Evolutionary conservation across 2,797 vertebrate genomes (phyloP), one percentile per base, ranked within the genome.

Genomic region (Anguilla marmorata): DNA sequence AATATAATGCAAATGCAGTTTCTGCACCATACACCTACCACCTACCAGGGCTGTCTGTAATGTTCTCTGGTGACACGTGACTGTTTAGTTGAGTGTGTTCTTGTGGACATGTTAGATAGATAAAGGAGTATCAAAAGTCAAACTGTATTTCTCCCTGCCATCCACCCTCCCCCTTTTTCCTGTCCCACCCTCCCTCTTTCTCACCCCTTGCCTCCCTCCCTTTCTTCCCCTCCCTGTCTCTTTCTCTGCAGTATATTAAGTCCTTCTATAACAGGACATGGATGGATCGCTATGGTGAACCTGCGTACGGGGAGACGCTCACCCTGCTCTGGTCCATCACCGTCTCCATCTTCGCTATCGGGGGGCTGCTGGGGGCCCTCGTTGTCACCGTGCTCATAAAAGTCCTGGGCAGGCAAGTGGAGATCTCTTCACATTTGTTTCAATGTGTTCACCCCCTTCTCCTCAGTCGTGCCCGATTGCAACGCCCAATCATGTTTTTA

Each of bases 291-390:
- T 96, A 96, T 0, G 95, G 94, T 3, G 93, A 95, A 14, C 93
- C 95, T 0, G 88, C 96, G 3, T 89, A 93, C 74, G 91, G 90
- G 0, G 93, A 95, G 86, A 96, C 94, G 0, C 85, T 95, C 88
- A 98, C 96, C 0, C 92, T 98, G 58, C 96, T 99, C 41, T 99
- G 98, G 98, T 99, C 98, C 0, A 24, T 98, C 93, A 99, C 98
- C 0, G 98, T 99, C 89, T 99, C 98, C 87, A 96, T 99, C 93
- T 98, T 98, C 90, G 96, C 98, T 60, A 97, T 99, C 0, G 98
- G 98, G 84, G 98, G 98, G 76, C 97, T 99, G 66, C 87, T 97
- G 30, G 98, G 98, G 88, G 95, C 98, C 0, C 88, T 98, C 2
- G 92, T 94, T 1, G 97, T 96, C 82, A 96, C 96, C 8, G 90